phyloP scores from a whole-genome alignment of 92 coral and sea anemone species.

The Porites divaricata region DNA sequence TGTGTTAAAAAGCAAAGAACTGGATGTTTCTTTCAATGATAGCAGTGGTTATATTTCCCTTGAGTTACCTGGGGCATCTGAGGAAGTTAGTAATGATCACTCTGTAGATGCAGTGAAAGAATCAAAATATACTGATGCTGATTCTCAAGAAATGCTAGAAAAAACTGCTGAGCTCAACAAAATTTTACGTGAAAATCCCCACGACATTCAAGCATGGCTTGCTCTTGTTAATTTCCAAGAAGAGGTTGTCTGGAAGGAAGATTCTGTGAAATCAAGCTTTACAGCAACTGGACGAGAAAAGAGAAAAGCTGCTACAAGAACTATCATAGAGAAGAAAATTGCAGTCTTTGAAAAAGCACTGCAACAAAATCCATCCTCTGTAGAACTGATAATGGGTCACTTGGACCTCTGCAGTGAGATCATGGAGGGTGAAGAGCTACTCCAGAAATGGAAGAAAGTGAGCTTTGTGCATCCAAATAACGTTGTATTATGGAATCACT shows the following conservation, averaged over 20 bases:
- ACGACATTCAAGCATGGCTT: conserved; percentile 82
- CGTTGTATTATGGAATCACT: conserved; percentile 82
- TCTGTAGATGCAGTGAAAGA: conserved; percentile 10
- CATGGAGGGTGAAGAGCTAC: conserved; percentile 69
- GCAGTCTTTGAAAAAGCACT: conserved; percentile 91
- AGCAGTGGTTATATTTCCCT: conserved; percentile 64
- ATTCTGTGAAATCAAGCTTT: conserved; percentile 48
- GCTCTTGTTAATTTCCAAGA: conserved; percentile 80
- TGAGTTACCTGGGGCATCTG: conserved; percentile 56
- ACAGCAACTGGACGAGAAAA: conserved; percentile 69
- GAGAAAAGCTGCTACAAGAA: conserved; percentile 65
- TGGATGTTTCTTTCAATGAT: background rate
- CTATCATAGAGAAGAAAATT: conserved; percentile 82
- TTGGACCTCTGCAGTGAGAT: conserved; percentile 75
- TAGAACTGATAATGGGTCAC: conserved; percentile 75
- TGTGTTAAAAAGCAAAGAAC: background rate
- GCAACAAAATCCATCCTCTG: conserved; percentile 81
- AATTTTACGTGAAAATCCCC: conserved; percentile 79
- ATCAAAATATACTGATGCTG: conserved; percentile 1
- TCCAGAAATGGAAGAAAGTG: conserved; percentile 85
- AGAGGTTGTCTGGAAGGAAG: conserved; percentile 63
- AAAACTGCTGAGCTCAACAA: conserved; percentile 78
- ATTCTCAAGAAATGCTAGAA: conserved; percentile 28
- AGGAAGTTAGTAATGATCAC: conserved; percentile 13
- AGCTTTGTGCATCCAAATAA: conserved; percentile 87